Evolutionary conservation across 1,140 invertebrate genomes (phyloP), one percentile per base, ranked within the genome.

Genomic region (Formica exsecta): DNA sequence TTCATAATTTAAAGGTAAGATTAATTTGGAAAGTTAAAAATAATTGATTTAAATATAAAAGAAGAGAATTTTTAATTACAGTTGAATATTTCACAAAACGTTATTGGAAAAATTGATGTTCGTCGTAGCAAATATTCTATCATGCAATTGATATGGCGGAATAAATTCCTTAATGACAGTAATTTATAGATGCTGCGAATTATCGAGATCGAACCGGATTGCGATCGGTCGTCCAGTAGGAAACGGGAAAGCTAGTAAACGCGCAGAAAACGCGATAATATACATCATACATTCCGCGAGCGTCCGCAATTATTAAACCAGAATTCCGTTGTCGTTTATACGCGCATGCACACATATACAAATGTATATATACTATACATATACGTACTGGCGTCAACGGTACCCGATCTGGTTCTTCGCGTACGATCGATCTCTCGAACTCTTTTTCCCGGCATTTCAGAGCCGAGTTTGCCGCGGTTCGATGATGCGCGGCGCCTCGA

Each of bases 401-500:
- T 54, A 44, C 85, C 85, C 61, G 84, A 25, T 51, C 79, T 48
- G 74, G 41, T 57, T 79, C 9, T 73, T 61, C 38, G 32, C 68
- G 32, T 11, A n/a, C 68, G 64, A 81, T 57, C 38, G 65, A 71
- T 75, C 57, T 54, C 73, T 75, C 38, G 59, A 44, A 74, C 44
- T 59, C 9, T 68, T 88, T 61, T 68, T 68, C 48, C 61, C 79
- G 8, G 29, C 36, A 32, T 29, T 76, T 62, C 25, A 36, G 48
- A 36, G 48, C 68, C 44, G 36, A 64, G 25, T 64, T 77, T 76
- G 11, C 59, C 54, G 51, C 36, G 61, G 38, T 61, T 80, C 66
- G 22, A 57, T 41, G 48, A 73, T 54, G 79, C 79, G 68, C 68
- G 54, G 79, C 79, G 79, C 79, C 79, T 83, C 68, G 6, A 71